Base-by-base conservation (phyloP, 1,140 invertebrate species). In the Drosophila lacertosa region DNA sequence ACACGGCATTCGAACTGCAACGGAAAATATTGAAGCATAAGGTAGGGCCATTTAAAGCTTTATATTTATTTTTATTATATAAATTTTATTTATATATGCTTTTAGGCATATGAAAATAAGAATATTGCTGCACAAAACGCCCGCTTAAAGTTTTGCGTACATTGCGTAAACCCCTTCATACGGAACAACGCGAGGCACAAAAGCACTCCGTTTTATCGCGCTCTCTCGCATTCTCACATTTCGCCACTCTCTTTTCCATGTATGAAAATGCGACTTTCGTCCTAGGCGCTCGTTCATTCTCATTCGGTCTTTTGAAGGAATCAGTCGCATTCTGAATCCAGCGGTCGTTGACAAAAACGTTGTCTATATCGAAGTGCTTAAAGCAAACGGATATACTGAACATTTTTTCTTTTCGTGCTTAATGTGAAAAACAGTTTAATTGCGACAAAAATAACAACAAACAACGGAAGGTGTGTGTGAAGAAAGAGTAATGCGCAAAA, bases 271-370 rank as follows among this genome's bases (percentile, higher is more conserved):
- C 71, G 51, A 74, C 33, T 71, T 79, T 82, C 74, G 77, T 86
- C 81, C 81, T 86, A 74, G 75, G 45, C 33, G 33, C 39, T 60
- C 71, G 55, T 44, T 81, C 88, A 90, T 78, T 90, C 79, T 90
- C 64, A 77, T 78, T 90, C 79, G 89, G 88, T 74, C 68, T 89
- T 75, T 88, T 74, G 74, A 80, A 88, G 79, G 74, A 89, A 71
- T 75, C 82, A 89, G 79, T 83, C 80, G 84, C 74, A 77, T 67
- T 71, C 48, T 74, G 63, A 77, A 60, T 62, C 59, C 53, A 71
- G 58, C 81, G 80, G 76, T 80, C 64, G 57, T 63, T 63, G 57
- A 51, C 64, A 64, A 80, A 75, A 48, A 44, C 26, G 26, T 29
- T 59, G 53, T 65, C 39, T 35, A 44, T 63, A 63, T 82, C 55